These are phyloP conservation scores for Oxygymnocypris stewartii DNA, from an alignment of 2,113 vertebrate genomes.

Conservation along the genomic window DNA sequence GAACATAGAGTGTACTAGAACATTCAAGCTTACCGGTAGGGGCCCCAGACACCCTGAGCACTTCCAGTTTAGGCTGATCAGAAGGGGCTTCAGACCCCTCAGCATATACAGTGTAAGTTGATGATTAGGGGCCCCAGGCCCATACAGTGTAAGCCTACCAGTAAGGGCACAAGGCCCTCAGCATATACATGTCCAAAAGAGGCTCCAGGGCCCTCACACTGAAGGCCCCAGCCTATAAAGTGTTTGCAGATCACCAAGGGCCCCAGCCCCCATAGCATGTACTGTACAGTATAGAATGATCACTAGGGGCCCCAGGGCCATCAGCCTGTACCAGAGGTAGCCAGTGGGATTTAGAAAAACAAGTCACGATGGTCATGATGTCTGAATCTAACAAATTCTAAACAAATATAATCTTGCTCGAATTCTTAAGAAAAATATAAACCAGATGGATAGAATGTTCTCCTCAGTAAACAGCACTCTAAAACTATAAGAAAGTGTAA, in stretches of 20 bases:
- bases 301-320: not conserved
- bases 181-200: no score
- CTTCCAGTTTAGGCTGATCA: not conserved
- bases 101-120: not conserved
- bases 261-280: not conserved
- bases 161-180: not conserved
- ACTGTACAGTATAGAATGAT: not conserved
- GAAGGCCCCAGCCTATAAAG: no score
- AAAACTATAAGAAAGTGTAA: not conserved
- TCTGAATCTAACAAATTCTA: not conserved
- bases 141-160: not conserved
- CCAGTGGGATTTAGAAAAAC: not conserved
- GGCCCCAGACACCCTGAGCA: not conserved
- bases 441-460: not conserved
- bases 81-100: not conserved
- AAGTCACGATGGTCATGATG: not conserved
- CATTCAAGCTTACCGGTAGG: not conserved
- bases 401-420: not conserved
- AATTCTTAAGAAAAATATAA: not conserved
- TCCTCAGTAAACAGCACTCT: not conserved
- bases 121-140: not conserved
- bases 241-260: not conserved
- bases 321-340: not conserved
- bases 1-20: not conserved
- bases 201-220: no score